Evolutionary conservation across 2,113 vertebrate species (phyloP).

Genomic region (Vidua macroura): DNA sequence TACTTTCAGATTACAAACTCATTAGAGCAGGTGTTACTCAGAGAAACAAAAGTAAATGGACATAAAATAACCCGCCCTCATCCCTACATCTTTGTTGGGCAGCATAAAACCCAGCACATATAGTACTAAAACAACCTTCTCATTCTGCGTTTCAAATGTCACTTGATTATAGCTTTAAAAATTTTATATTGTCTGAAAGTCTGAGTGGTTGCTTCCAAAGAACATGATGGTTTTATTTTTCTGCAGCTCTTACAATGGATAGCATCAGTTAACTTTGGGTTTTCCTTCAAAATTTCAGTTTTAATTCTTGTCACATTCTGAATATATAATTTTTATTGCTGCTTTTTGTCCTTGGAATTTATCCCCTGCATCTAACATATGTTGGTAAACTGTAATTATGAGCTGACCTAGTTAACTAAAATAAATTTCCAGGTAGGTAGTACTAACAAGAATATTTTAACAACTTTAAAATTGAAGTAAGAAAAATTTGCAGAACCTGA

Average conservation of each 20-base stretch:
- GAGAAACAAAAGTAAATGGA: constrained; percentile 34
- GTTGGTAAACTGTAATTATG: not conserved
- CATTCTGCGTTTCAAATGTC: not conserved
- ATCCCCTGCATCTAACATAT: not conserved
- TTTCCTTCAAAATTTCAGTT: not conserved
- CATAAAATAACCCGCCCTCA: not conserved
- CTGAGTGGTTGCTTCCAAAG: not conserved
- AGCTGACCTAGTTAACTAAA: not conserved
- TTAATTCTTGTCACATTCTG: not conserved
- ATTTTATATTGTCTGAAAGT: not conserved
- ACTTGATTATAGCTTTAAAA: not conserved
- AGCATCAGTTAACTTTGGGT: not conserved
- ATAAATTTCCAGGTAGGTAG: not conserved
- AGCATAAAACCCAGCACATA: not conserved
- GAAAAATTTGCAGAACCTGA: not conserved
- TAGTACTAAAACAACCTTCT: not conserved
- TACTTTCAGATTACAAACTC: constrained; percentile 51
- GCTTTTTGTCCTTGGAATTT: not conserved
- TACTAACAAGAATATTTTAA: not conserved
- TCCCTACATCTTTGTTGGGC: not conserved
- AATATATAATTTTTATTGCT: not conserved
- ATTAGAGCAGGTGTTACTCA: constrained; percentile 39
- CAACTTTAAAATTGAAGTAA: not conserved
- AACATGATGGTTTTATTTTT: not conserved
- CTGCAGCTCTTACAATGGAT: not conserved